phyloP scores from a whole-genome alignment of 2,888 invertebrate genomes.

The Blastobasis lacticolella region DNA sequence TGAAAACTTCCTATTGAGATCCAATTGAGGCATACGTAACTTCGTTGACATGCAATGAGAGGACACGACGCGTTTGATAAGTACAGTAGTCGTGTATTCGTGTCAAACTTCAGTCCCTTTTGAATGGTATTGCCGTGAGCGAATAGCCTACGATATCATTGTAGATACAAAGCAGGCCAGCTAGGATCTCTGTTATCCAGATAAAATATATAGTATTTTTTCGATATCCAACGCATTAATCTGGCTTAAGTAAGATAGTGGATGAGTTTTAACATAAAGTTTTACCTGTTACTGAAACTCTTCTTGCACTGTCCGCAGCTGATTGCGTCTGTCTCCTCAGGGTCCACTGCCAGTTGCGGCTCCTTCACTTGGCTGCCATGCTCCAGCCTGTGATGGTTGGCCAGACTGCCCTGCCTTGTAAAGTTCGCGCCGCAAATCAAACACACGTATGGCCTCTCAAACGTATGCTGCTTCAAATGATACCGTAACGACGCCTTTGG shows the following conservation, averaged over 20 bases:
- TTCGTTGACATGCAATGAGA: no score
- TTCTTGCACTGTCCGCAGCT: slow-evolving; percentile 37
- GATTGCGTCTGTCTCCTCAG: slow-evolving; percentile 18
- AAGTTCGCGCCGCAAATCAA: slow-evolving; percentile 77
- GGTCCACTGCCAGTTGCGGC: slow-evolving; percentile 17
- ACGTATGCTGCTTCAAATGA: slow-evolving; percentile 83
- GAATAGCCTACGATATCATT: no score
- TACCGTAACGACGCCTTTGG: slow-evolving; percentile 78
- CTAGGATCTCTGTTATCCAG: no score
- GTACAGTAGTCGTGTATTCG: no score
- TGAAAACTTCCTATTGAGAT: no score
- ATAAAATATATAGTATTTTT: no score
- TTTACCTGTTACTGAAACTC: slow-evolving; percentile 42
- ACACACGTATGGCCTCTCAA: slow-evolving; percentile 82
- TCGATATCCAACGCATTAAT: not conserved
- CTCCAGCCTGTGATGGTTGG: slow-evolving; percentile 73
- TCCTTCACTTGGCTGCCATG: slow-evolving; percentile 46
- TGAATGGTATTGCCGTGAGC: no score
- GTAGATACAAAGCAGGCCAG: no score
- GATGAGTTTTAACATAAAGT: not conserved
- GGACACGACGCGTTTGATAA: no score
- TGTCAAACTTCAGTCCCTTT: no score
- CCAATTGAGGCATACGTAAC: no score
- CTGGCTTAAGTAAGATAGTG: not conserved
- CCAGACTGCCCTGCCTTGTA: slow-evolving; percentile 77